A percentile compares a stretch with the other conserved stretches of the same genome.
Evolutionary conservation across 2,888 invertebrate genomes (phyloP).

Genomic region (Tenthredo notha): DNA sequence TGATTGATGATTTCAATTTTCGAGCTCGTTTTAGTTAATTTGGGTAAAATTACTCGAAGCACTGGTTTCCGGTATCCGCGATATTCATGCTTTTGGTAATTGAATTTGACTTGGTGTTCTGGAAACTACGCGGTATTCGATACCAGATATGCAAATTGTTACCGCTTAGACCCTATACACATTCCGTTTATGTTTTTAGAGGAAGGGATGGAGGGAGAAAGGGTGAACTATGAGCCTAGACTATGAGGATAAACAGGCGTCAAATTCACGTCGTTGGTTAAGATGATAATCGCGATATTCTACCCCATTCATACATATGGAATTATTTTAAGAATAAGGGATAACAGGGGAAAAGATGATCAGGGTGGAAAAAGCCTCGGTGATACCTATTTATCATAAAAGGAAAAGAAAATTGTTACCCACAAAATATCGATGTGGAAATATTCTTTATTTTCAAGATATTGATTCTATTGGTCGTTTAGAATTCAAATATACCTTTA

Average conservation of each 20-base stretch:
- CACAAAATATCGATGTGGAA: background rate
- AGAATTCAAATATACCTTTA: background rate
- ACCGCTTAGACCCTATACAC: conserved; percentile 57
- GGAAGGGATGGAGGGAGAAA: no score
- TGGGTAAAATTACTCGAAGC: conserved; percentile 19
- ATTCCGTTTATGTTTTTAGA: background rate
- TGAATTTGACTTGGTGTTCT: conserved; percentile 71
- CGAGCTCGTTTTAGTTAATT: no score
- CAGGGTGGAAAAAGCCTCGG: background rate
- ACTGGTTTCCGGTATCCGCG: conserved; percentile 59
- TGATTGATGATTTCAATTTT: no score
- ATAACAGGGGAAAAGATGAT: background rate
- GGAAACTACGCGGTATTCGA: conserved; percentile 65
- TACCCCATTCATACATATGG: background rate
- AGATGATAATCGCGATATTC: background rate
- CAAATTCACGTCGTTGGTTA: background rate
- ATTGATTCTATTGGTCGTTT: background rate
- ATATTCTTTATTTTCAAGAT: background rate
- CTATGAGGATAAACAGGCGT: background rate
- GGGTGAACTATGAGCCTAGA: background rate
- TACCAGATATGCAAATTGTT: conserved; percentile 72
- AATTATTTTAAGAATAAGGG: no score
- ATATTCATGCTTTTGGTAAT: conserved; percentile 70
- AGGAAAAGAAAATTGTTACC: background rate
- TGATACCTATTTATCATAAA: background rate